Base-by-base conservation (phyloP, 2,888 invertebrate genomes). In the Lasioglossum figueresi region DNA sequence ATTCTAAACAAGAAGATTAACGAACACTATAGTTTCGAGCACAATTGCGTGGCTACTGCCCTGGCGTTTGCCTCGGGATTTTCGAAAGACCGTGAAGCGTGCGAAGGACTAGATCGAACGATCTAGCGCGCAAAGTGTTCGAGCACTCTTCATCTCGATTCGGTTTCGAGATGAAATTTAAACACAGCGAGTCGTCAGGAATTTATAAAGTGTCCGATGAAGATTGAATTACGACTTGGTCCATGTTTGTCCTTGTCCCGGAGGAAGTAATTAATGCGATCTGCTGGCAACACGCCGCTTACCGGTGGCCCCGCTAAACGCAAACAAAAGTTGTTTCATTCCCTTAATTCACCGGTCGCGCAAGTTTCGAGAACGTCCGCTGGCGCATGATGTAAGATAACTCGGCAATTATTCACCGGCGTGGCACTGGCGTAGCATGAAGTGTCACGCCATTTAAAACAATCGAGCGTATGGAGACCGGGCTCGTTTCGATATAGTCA, bases 321-420 rank as follows among this genome's bases (percentile, higher is more conserved):
- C 68, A 37, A 37, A 68, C 68, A 37, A 68, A 68, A 68, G 37
- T 68, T 68, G 37, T 68, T 68, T 68, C 68, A 37, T 68, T 68
- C 23, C 37, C 37, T 68, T 68, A 68, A 68, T 68, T 68, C 68
- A 37, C 19, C 63, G 63, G 63, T 31, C 68, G 68, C 31, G 31
- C 37, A 37, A 68, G 10, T 68, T 68, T 34, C 37, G 37, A 37
- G 37, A 68, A 34, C 19, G 68, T 23, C 68, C 16, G 19, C 63
- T 19, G 23, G 37, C 34, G 10, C 68, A 1, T 31, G 37, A 37
- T 23, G 34, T 23, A 37, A 68, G 68, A 68, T 68, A 68, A 68
- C 68, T 37, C 68, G 12, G 23, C 34, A 66, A 66, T 66, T 34
- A 66, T 37, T 66, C 34, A 19, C 66, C 6, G 14, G 31, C 16